Conservation (phyloP, 2,113 vertebrate species). For the Dicentrarchus labrax region DNA sequence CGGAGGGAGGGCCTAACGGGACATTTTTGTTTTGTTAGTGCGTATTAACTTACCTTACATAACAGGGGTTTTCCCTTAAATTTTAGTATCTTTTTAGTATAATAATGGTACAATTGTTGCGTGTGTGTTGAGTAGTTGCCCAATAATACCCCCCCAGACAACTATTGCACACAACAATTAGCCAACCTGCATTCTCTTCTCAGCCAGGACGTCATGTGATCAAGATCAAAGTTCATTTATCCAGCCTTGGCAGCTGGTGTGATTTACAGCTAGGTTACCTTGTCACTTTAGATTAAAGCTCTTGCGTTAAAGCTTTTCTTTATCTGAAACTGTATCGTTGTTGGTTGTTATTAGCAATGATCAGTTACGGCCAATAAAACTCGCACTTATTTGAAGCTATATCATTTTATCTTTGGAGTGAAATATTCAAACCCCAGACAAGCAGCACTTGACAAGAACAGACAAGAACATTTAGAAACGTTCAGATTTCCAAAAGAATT, state of each 20-base stretch:
- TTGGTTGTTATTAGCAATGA: no score
- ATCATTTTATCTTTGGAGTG: no score
- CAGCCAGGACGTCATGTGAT: not conserved
- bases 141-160: not conserved
- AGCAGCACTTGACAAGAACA: no score
- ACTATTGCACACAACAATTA: not conserved
- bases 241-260: not conserved
- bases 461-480: no score
- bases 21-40: not conserved
- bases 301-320: not conserved
- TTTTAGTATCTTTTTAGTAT: no score
- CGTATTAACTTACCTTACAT: not conserved
- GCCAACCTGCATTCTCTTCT: not conserved
- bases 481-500: no score
- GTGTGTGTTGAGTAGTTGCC: not conserved
- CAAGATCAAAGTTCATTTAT: not conserved
- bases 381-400: no score
- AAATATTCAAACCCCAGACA: no score
- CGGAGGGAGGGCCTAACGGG: not conserved
- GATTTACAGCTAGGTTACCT: not conserved
- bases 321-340: not conserved
- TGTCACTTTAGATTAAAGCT: not conserved
- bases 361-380: no score
- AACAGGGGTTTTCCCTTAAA: not conserved
- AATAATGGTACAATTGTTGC: not conserved